These are phyloP conservation scores for Squalus acanthias DNA, from an alignment of 2,797 vertebrate genomes.

Conservation along the genomic window DNA sequence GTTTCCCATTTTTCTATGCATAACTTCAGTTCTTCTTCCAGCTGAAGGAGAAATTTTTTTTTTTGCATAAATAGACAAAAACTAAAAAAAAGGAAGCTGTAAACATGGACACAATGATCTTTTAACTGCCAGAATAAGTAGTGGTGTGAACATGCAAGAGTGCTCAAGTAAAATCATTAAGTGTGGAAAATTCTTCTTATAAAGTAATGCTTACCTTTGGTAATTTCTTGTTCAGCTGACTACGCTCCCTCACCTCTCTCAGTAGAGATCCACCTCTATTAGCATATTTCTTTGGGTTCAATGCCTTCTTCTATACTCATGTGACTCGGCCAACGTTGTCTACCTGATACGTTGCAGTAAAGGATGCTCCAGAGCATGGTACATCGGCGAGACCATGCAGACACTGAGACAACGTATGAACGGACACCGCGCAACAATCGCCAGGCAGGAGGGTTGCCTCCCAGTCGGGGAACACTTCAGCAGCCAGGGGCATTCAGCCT, in stretches of 20 bases:
- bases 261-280: constrained; percentile 59
- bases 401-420: no score
- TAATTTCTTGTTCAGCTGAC: constrained; percentile 56
- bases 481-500: no score
- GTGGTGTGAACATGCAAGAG: neutral
- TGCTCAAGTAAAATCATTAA: neutral
- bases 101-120: neutral
- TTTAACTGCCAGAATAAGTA: neutral
- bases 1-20: constrained; percentile 52
- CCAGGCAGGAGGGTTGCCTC: no score
- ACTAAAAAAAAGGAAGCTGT: neutral
- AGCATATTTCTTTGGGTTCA: constrained; percentile 55
- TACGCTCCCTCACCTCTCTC: constrained; percentile 56
- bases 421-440: no score
- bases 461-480: no score
- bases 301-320: constrained; percentile 56
- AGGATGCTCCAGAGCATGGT: no score
- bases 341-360: no score
- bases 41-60: constrained; percentile 47
- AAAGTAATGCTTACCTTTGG: constrained; percentile 52
- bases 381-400: no score
- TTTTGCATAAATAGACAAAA: neutral
- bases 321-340: no score
- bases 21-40: constrained; percentile 55
- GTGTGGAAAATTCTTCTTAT: no score